Evolutionary conservation across 1,140 invertebrate species (phyloP).

Genomic region (Ruditapes philippinarum): DNA sequence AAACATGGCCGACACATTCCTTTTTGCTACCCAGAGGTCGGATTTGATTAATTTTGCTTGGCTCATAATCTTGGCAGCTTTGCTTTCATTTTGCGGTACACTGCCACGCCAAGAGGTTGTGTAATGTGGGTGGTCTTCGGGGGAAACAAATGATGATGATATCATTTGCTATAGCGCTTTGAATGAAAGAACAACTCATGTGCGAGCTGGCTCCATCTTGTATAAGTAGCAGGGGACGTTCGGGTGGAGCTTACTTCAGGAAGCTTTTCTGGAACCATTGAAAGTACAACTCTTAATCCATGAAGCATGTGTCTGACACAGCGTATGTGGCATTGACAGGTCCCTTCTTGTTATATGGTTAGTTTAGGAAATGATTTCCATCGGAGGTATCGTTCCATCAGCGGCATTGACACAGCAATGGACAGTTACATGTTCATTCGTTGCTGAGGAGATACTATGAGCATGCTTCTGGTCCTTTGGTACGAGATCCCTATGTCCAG

Average conservation of each 20-base stretch:
- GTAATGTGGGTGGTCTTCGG: constrained; percentile 43
- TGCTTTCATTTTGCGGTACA: constrained; percentile 57
- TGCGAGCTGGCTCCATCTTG: constrained; percentile 62
- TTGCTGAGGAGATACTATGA: constrained; percentile 25
- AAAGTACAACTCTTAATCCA: constrained; percentile 48
- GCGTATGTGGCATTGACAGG: constrained; percentile 46
- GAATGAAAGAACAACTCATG: constrained; percentile 2
- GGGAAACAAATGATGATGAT: constrained; percentile 38
- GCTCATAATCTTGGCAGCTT: constrained; percentile 3
- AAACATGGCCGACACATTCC: constrained; percentile 4
- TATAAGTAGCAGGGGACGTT: constrained; percentile 42
- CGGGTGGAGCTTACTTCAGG: background rate
- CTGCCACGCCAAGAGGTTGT: constrained; percentile 51
- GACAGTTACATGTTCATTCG: too few species aligned
- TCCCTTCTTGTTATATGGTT: background rate
- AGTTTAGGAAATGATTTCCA: constrained; percentile 19
- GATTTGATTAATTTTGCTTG: constrained; percentile 35
- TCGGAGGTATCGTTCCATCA: constrained; percentile 28
- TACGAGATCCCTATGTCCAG: constrained; percentile 49
- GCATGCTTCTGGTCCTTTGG: constrained; percentile 35
- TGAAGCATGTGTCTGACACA: constrained; percentile 58
- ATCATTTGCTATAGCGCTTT: constrained; percentile 52
- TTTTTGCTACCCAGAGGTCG: constrained; percentile 32
- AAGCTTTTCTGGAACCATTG: constrained; percentile 63
- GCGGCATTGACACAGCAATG: constrained; percentile 64